These are phyloP conservation scores for Dolichallabes microphthalmus DNA, from an alignment of 2,113 vertebrate genomes.

Conservation along the genomic window DNA sequence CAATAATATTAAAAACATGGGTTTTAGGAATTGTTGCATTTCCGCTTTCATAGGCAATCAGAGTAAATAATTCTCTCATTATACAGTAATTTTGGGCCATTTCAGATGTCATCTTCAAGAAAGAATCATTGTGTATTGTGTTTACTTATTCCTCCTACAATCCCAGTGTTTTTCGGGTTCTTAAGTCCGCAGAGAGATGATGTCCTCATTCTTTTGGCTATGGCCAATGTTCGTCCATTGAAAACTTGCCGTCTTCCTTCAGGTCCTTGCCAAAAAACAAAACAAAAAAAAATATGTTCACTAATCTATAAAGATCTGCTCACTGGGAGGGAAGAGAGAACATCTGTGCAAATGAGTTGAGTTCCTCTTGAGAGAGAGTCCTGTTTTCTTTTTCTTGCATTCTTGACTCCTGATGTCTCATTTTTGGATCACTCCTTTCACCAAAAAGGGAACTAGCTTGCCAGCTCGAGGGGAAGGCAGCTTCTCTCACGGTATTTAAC, in stretches of 20 bases:
- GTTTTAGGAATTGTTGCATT: not conserved
- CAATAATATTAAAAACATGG: not conserved
- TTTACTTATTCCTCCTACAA: slow-evolving; percentile 7
- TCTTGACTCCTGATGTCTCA: slow-evolving; percentile 36
- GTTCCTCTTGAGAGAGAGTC: slow-evolving; percentile 32
- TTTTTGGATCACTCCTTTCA: slow-evolving; percentile 16
- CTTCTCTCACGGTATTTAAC: slow-evolving; percentile 5
- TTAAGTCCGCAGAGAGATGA: not conserved
- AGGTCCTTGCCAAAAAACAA: slow-evolving; percentile 1
- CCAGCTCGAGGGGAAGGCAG: slow-evolving; percentile 2
- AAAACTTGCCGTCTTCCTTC: slow-evolving; percentile 2
- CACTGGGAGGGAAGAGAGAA: slow-evolving; percentile 31
- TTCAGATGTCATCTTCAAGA: not conserved
- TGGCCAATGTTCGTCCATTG: not conserved
- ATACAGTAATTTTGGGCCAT: not conserved
- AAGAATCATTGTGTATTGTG: not conserved
- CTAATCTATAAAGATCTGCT: slow-evolving; percentile 40
- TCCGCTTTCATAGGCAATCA: not conserved
- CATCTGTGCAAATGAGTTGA: slow-evolving; percentile 32
- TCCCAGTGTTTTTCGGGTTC: not conserved
- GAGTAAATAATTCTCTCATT: not conserved
- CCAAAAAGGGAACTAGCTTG: not conserved
- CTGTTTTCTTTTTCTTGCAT: slow-evolving; percentile 29
- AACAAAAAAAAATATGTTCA: not conserved
- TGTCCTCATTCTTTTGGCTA: slow-evolving; percentile 20